A percentile compares a stretch with the other conserved stretches of the same genome.
phyloP scores from a whole-genome alignment of 1,140 invertebrate species.

The Colletes gigas region DNA sequence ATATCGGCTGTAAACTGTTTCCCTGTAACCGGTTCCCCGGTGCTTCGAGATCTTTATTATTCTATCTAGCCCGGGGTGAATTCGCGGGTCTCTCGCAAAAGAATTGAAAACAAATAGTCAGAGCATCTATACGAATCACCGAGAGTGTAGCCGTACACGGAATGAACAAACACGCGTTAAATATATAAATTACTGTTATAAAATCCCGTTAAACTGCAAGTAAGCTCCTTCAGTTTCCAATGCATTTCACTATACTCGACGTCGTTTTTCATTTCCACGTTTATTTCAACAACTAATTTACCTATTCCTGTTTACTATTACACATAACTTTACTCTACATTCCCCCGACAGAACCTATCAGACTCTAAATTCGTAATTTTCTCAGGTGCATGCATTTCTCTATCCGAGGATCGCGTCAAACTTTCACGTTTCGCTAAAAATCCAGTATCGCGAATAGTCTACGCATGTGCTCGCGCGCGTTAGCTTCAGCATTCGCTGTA shows the following conservation, averaged over 20 bases:
- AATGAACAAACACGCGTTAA: too few species aligned
- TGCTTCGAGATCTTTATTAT: slow-evolving; percentile 23
- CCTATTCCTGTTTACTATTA: neutral
- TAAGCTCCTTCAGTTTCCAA: slow-evolving; percentile 5
- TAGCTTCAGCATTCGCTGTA: neutral
- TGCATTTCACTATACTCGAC: neutral
- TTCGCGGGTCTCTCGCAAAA: neutral
- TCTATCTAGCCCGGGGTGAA: neutral
- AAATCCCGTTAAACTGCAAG: neutral
- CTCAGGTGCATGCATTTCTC: slow-evolving; percentile 25
- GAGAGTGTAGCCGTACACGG: too few species aligned
- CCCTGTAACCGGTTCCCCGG: slow-evolving; percentile 25
- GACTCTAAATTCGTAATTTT: slow-evolving; percentile 30
- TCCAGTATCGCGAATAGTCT: neutral
- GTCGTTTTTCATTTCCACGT: slow-evolving; percentile 21
- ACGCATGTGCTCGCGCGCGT: neutral
- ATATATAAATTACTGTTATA: too few species aligned
- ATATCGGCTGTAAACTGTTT: slow-evolving; percentile 12
- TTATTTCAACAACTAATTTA: neutral
- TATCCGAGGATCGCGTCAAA: slow-evolving; percentile 15
- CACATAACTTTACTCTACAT: neutral
- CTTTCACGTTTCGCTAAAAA: slow-evolving; percentile 35
- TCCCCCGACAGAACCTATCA: neutral
- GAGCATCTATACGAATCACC: too few species aligned
- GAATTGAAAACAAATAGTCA: too few species aligned